Conservation (phyloP, 2,113 vertebrate genomes). For the Crocuta crocuta region DNA sequence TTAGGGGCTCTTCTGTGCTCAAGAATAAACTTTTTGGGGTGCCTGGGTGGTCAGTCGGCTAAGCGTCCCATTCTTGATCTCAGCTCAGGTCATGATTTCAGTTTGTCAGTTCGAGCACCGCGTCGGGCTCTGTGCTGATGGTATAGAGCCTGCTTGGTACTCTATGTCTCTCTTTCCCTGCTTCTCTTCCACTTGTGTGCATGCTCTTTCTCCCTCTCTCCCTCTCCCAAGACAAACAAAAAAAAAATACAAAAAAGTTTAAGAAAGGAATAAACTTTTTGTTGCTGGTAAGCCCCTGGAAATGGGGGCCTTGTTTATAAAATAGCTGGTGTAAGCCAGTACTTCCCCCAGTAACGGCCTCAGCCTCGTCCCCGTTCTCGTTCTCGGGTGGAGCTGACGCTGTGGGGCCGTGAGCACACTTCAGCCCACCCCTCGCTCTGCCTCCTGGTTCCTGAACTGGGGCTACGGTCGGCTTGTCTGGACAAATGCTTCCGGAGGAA, state of each 20-base stretch:
- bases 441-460: neutral
- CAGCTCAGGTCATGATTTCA: no score
- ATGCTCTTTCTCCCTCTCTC: no score
- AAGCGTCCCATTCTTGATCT: no score
- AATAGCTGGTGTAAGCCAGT: neutral
- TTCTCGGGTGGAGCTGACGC: neutral
- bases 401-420: neutral
- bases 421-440: rapidly evolving
- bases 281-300: neutral
- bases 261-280: neutral
- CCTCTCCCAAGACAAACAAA: no score
- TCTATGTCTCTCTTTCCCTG: no score
- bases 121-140: no score
- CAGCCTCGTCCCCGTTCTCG: no score
- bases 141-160: no score
- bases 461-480: neutral
- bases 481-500: neutral
- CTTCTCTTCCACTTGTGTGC: no score
- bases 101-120: no score
- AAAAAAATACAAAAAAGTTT: no score
- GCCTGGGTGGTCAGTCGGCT: no score
- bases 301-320: neutral
- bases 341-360: neutral
- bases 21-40: neutral
- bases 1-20: neutral